Evolutionary conservation across 2,888 invertebrate genomes (phyloP), one percentile per base, ranked within the genome.

Genomic region (Hetaerina titia): DNA sequence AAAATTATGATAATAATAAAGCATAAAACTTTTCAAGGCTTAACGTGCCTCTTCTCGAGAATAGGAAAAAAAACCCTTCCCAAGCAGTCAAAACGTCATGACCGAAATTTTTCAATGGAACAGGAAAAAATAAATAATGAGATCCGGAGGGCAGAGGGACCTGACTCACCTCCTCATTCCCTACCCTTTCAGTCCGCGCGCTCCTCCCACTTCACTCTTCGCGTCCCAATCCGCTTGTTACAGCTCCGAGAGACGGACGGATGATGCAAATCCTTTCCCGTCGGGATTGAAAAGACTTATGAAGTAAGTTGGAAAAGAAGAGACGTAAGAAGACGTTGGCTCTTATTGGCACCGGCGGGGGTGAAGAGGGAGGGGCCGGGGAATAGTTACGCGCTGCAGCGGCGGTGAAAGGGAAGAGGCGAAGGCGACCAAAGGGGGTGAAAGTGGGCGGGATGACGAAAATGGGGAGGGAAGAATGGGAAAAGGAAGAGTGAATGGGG

Each of bases 81-180:
- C 31, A n/a, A 92, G 69, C 92, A 92, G 92, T 92, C 92, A 92
- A 92, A 92, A 92, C 92, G 92, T 92, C 92, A 92, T 19, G 74
- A 22, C 25, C 56, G 69, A 56, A 92, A 92, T 69, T 69, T 92
- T 92, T 74, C 92, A 74, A 31, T 22, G 92, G 64, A 64, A 56
- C 92, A 81, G 22, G 57, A 45, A 92, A 64, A 92, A 92, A 92
- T 69, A 89, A 69, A 89, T 89, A 58, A 89, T 58, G 56, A n/a
- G 31, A 45, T 64, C 22, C n/a, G 69, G n/a, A 69, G 69, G 69
- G 17, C 19, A 64, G 58, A 31, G n/a, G n/a, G 69, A 69, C 92
- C 45, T 90, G 31, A 4, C 60, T 11, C 25, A 60, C n/a, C 25
- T 81, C 15, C 81, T 31, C 81, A 25, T 31, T 81, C 31, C 25